phyloP scores from a whole-genome alignment of 2,113 vertebrate species.

The Tragelaphus buxtoni region DNA sequence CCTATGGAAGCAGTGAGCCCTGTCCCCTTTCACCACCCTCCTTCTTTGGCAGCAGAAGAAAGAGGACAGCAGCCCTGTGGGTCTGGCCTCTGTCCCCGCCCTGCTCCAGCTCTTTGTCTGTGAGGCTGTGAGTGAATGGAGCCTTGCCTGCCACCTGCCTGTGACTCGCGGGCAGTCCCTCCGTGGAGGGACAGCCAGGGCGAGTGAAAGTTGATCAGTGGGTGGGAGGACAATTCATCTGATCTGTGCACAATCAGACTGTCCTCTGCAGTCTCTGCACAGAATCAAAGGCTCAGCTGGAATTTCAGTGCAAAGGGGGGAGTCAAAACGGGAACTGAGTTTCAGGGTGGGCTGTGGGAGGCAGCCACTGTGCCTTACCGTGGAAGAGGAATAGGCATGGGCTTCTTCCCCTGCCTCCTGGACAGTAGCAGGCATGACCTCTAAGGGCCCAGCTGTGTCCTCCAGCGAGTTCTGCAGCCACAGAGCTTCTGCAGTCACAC shows the following conservation, averaged over 20 bases:
- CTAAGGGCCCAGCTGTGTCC: background rate
- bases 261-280: background rate
- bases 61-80: background rate
- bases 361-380: background rate
- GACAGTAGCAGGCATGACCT: background rate
- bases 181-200: background rate
- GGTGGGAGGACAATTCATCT: background rate
- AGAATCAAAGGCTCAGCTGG: background rate
- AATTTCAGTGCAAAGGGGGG: background rate
- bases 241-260: background rate
- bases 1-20: background rate
- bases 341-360: background rate
- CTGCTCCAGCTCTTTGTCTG: background rate
- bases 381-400: background rate
- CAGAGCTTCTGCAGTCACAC: conserved; percentile 45
- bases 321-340: background rate
- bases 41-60: background rate
- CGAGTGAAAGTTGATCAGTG: background rate
- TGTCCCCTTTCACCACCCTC: background rate
- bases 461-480: background rate
- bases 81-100: background rate
- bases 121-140: background rate
- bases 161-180: background rate
- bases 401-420: background rate
- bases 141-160: background rate